Evolutionary conservation across 2,113 vertebrate genomes (phyloP), one percentile per base, ranked within the genome.

Genomic region (Dicaeum eximium): DNA sequence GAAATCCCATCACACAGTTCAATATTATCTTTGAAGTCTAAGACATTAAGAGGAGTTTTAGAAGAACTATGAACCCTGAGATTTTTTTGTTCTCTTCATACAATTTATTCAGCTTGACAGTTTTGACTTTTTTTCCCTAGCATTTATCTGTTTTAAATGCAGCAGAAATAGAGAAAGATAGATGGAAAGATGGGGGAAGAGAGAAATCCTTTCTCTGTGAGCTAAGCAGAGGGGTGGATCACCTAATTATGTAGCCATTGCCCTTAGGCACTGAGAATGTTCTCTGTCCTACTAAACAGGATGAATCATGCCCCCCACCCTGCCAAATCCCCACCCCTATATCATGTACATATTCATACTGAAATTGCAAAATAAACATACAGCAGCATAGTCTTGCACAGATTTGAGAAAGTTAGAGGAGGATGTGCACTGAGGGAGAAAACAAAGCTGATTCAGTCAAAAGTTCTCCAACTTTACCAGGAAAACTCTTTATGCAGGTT

Each of bases 221-320:
- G 24, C 10, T 75, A 83, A 75, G 44, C 4, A 37, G 31, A 44
- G 5, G 16, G 14, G 3, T 45, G 10, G 13, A 60, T 61, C 44
- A n/a, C 18, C 19, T 50, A 33, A 37, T 33, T 42, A 21, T 38
- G 44, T 19, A 85, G 9, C 24, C 35, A 31, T 20, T 38, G 31
- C 14, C 2, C 30, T 51, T 56, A 35, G 25, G 6, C 53, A 77
- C 31, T 61, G 42, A 77, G 42, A 82, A 60, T 12, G 7, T 73
- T 75, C 33, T 66, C 11, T 45, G 37, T 31, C 31, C 30, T 65
- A 30, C 15, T 40, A 61, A 86, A 82, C 15, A 57, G 35, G 28
- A 78, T 21, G 13, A 70, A 6, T 20, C 4, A 24, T 4, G 38
- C 12, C 7, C 5, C 13, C 1, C 8, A 42, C 10, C 4, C 1